These are phyloP conservation scores for Morbakka virulenta DNA, from an alignment of 30 jellyfish, hydroid and myxozoan species.

Conservation along the genomic window DNA sequence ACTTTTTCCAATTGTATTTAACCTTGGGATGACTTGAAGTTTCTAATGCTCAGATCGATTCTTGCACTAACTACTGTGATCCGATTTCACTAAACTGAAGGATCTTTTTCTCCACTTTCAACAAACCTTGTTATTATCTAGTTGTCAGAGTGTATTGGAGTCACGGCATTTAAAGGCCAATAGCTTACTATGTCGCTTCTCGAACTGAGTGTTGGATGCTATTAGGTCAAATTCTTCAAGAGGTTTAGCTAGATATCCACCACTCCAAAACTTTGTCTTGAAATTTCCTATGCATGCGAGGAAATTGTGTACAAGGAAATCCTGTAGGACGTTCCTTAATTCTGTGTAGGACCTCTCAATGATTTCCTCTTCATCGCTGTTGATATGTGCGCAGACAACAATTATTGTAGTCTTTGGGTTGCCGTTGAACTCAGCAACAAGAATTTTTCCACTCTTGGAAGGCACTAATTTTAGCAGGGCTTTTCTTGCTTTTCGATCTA, in stretches of 20 bases:
- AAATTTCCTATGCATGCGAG: constrained; percentile 13
- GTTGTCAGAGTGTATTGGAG: constrained; percentile 8
- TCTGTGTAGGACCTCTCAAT: constrained; percentile 6
- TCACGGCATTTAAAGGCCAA: constrained; percentile 5
- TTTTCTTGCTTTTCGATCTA: no score
- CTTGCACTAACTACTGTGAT: constrained; percentile 28
- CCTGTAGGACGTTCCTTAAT: background rate
- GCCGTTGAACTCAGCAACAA: constrained; percentile 24
- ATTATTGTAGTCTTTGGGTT: constrained; percentile 8
- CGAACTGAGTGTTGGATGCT: constrained; percentile 8
- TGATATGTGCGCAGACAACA: constrained; percentile 3
- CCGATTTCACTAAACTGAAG: constrained; percentile 19
- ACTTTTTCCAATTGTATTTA: no score
- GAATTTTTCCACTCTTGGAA: background rate
- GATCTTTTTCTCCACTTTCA: constrained; percentile 26
- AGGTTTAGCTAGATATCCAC: background rate
- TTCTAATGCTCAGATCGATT: constrained; percentile 6
- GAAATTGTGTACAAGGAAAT: constrained; percentile 14
- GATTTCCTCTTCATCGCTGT: constrained; percentile 4
- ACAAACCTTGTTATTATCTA: background rate
- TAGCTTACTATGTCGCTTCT: constrained; percentile 3
- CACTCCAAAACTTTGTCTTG: constrained; percentile 24
- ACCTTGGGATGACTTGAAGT: no score
- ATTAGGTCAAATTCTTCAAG: no score
- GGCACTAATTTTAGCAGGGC: no score